A percentile compares a stretch with the other conserved stretches of the same genome.
Evolutionary conservation across 2,888 invertebrate species (phyloP).

Genomic region (Lamellibrachia columna): DNA sequence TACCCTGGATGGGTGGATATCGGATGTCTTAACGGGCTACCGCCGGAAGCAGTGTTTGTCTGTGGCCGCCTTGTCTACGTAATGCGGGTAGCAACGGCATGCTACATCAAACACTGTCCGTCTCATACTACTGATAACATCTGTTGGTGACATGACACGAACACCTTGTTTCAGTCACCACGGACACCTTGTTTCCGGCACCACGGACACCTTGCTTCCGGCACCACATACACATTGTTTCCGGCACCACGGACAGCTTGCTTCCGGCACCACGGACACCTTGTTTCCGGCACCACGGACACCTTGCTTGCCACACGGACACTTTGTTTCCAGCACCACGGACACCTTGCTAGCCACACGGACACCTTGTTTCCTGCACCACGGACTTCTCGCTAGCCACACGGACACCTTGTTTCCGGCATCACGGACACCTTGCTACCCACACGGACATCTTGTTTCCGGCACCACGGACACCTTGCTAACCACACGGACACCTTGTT

Average conservation of each 20-base stretch:
- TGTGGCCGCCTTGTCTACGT: neutral
- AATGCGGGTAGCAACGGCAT: neutral
- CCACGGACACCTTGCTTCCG: neutral
- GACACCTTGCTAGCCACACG: neutral
- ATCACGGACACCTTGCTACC: too few relatives aligned
- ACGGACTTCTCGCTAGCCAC: too few relatives aligned
- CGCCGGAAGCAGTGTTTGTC: neutral
- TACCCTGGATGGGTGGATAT: neutral
- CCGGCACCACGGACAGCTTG: neutral
- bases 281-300: neutral
- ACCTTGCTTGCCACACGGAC: neutral
- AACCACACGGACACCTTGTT: too few relatives aligned
- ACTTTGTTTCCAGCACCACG: neutral
- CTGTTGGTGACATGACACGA: neutral
- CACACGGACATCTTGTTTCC: too few relatives aligned
- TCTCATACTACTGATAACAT: neutral
- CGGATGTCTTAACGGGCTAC: neutral
- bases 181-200: neutral
- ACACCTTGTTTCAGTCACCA: neutral
- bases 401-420: too few relatives aligned
- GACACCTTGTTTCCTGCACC: too few relatives aligned
- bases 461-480: too few relatives aligned
- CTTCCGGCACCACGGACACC: too few relatives aligned
- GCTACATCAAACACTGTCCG: neutral
- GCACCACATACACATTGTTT: neutral